Evolutionary conservation across 2,797 vertebrate genomes (phyloP), one percentile per base, ranked within the genome.

Genomic region (Hyperoplus lanceolatus): DNA sequence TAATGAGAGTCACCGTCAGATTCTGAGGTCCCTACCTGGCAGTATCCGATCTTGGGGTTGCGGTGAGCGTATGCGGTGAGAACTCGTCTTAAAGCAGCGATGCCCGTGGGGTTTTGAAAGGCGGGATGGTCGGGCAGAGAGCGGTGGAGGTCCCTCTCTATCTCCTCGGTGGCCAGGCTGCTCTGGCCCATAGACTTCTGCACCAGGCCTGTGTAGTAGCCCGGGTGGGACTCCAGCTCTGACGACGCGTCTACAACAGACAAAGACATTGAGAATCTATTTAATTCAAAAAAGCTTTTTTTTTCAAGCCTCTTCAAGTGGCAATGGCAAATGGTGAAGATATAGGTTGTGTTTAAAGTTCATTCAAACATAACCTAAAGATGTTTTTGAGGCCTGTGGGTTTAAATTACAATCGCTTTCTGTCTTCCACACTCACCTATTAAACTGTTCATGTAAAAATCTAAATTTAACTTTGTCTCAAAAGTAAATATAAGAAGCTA

Each of bases 41-140:
- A 99, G 95, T 99, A 99, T 53, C 98, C 98, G 14, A 99, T 99
- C 89, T 94, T 96, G 36, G 98, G 98, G 94, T 99, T 99, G 81
- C 97, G 96, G 88, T 97, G 94, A 0, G 98, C 98, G 0, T 99
- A 99, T 0, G 98, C 97, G 0, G 97, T 99, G 80, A 99, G 96
- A 54, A 99, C 97, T 3, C 98, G 95, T 3, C 98, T 87, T n/a
- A 99, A 92, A 0, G 98, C 98, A 0, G 97, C 96, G 0, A 99
- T 99, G 2, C 98, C 98, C 0, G 94, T 96, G 83, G 97, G 96
- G 5, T 94, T 98, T 87, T 99, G 98, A 93, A 99, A 99, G 69
- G 98, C 97, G 0, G 98, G 97, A 56, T 99, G 98, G 85, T 99
- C 97, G 0, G 98, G 98, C 18, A 99, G 94, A 0, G 98, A 99